A percentile compares a stretch with the other conserved stretches of the same genome.
Evolutionary conservation across 1,140 invertebrate species (phyloP).

Genomic region (Zaprionus vittiger): DNA sequence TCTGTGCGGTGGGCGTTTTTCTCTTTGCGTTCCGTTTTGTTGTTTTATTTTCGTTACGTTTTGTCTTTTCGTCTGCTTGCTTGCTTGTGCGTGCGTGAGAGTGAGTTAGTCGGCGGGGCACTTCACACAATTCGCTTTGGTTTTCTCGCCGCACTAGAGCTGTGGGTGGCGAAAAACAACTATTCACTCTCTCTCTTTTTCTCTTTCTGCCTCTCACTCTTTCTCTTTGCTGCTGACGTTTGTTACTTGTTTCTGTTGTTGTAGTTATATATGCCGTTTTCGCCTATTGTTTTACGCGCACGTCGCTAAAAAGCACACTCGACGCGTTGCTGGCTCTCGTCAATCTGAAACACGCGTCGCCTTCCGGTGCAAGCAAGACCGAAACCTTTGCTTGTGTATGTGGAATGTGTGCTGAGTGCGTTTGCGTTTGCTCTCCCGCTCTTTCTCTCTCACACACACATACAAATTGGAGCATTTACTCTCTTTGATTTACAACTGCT

Average conservation of each 20-base stretch:
- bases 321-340: slow-evolving; percentile 66
- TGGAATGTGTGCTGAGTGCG: slow-evolving; percentile 52
- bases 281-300: slow-evolving; percentile 70
- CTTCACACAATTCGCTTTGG: slow-evolving; percentile 42
- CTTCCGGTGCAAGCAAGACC: slow-evolving; percentile 50
- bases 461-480: slow-evolving; percentile 13
- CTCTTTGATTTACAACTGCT: slow-evolving; percentile 43
- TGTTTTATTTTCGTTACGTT: slow-evolving; percentile 69
- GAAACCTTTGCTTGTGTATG: slow-evolving; percentile 31
- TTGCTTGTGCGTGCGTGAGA: slow-evolving; percentile 45
- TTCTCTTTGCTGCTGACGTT: slow-evolving; percentile 55
- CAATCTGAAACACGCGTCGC: slow-evolving; percentile 66
- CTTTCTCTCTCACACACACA: neutral
- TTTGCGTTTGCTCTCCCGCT: slow-evolving; percentile 42
- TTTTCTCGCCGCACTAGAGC: slow-evolving; percentile 26
- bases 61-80: slow-evolving; percentile 22
- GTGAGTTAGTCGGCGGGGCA: slow-evolving; percentile 50
- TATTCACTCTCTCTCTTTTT: slow-evolving; percentile 28
- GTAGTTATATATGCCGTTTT: slow-evolving; percentile 52
- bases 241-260: slow-evolving; percentile 41
- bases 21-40: slow-evolving; percentile 70
- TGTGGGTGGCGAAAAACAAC: slow-evolving; percentile 47
- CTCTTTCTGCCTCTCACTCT: slow-evolving; percentile 24
- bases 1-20: slow-evolving; percentile 78
- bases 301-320: slow-evolving; percentile 63